A percentile compares a stretch with the other conserved stretches of the same genome.
phyloP scores from a whole-genome alignment of 2,113 vertebrate genomes.

The Coptodon bakossiorum region DNA sequence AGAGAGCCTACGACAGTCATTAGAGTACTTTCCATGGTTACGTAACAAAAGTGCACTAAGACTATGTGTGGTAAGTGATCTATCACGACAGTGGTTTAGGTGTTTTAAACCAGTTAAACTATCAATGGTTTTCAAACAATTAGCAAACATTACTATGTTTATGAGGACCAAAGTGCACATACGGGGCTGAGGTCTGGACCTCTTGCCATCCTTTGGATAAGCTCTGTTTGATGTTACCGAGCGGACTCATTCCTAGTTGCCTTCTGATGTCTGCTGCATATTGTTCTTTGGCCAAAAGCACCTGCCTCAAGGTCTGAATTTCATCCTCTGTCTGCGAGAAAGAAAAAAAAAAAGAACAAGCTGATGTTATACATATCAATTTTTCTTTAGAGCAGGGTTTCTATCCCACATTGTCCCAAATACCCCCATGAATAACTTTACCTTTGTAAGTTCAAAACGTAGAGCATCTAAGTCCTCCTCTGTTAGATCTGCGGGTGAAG shows the following conservation, averaged over 20 bases:
- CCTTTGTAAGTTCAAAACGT: conserved; percentile 83
- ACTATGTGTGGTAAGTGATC: not conserved
- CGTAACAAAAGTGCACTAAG: conserved; percentile 1
- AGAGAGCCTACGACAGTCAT: not conserved
- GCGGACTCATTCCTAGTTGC: conserved; percentile 83
- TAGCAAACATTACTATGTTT: not conserved
- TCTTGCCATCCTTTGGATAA: conserved; percentile 89
- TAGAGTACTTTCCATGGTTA: conserved; percentile 16
- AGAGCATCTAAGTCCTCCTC: conserved; percentile 81
- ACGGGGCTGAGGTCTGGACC: conserved; percentile 88
- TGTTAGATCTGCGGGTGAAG: conserved; percentile 66
- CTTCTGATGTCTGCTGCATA: conserved; percentile 85
- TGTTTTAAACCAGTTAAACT: not conserved
- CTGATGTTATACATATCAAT: not conserved
- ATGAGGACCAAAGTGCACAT: conserved; percentile 51
- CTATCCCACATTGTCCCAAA: not conserved
- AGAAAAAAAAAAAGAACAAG: not conserved
- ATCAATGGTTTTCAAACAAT: not conserved
- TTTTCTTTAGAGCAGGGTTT: not conserved
- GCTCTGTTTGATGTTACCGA: conserved; percentile 85
- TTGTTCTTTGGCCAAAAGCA: conserved; percentile 87
- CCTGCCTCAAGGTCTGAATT: conserved; percentile 88
- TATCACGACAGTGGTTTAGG: not conserved
- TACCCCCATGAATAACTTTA: conserved; percentile 6
- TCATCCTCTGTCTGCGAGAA: conserved; percentile 87